Percentiles rank a stretch among this genome's conserved stretches.
Evolutionary conservation across 1,140 invertebrate species (phyloP).

Genomic region (Wasmannia auropunctata): DNA sequence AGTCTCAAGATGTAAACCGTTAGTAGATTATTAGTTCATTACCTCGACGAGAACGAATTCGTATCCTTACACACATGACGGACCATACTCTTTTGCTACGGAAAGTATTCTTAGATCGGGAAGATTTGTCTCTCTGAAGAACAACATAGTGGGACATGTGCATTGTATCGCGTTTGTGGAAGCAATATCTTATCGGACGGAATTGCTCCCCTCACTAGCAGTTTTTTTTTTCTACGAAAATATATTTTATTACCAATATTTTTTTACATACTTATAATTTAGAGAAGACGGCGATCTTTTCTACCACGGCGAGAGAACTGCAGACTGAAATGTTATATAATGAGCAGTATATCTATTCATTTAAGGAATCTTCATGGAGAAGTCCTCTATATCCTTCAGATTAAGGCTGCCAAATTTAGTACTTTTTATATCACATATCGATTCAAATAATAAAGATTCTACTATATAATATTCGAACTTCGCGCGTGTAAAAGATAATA

Average conservation of each 20-base stretch:
- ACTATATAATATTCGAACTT: not conserved
- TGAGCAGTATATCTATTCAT: not conserved
- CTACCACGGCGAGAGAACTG: not conserved
- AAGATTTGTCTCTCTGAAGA: not conserved
- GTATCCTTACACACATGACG: conserved; percentile 7
- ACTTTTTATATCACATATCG: conserved; percentile 28
- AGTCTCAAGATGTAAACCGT: conserved; percentile 1
- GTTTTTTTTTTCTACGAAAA: not conserved
- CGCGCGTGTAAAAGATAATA: not conserved
- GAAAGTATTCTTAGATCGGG: conserved; percentile 13
- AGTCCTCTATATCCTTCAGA: conserved; percentile 10
- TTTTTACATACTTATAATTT: conserved; percentile 22
- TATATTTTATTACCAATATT: conserved; percentile 17
- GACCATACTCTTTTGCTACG: conserved; percentile 19
- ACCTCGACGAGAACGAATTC: conserved; percentile 4
- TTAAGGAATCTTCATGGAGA: not conserved
- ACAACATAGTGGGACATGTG: not conserved
- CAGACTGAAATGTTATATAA: conserved; percentile 36
- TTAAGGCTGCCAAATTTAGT: conserved; percentile 42
- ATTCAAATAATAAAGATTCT: conserved; percentile 10
- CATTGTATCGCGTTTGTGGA: conserved; percentile 43
- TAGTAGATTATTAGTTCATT: not conserved
- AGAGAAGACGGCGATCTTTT: not conserved
- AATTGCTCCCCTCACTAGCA: not conserved
- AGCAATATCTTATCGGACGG: not conserved